phyloP scores from a whole-genome alignment of 2,113 vertebrate species.

The Oceanites oceanicus region DNA sequence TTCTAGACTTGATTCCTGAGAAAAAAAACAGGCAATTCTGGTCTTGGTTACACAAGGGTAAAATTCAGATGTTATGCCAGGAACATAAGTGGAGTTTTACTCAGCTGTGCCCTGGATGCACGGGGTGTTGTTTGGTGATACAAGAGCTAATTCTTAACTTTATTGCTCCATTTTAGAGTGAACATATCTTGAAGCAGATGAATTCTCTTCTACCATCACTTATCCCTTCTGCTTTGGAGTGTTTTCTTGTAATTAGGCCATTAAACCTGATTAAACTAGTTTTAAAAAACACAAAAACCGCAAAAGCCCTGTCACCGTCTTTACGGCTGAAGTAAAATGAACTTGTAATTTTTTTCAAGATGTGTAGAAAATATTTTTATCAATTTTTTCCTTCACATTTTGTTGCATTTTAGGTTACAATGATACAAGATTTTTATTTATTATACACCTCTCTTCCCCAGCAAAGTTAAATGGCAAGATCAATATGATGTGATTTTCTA shows the following conservation, averaged over 20 bases:
- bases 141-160: background rate
- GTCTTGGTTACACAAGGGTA: background rate
- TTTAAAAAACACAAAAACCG: background rate
- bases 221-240: background rate
- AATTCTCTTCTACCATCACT: background rate
- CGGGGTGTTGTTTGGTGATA: background rate
- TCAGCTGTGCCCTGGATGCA: background rate
- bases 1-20: background rate
- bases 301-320: accelerated
- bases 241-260: background rate
- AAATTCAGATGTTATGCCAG: background rate
- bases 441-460: background rate
- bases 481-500: background rate
- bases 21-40: background rate
- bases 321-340: background rate
- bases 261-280: background rate
- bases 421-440: background rate
- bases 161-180: background rate
- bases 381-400: background rate
- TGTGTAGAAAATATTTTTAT: background rate
- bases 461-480: background rate
- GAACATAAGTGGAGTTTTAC: background rate
- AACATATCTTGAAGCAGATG: background rate
- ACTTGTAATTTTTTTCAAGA: background rate
- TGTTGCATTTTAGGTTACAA: background rate